phyloP scores from a whole-genome alignment of 2,888 invertebrate genomes.

The Philopedon plagiatum region DNA sequence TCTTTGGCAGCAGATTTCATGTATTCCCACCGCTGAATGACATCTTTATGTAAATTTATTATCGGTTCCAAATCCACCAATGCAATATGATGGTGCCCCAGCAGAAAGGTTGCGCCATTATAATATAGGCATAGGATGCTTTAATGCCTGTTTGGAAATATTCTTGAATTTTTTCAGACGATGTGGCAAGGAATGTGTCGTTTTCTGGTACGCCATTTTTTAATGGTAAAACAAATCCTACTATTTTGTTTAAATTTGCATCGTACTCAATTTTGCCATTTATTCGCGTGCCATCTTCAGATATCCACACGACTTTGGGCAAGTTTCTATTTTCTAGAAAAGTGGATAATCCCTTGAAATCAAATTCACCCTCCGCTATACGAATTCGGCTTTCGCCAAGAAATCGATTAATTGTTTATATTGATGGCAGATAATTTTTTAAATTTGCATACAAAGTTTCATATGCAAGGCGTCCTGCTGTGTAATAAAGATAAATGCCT shows the following conservation, averaged over 20 bases:
- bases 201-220: constrained; percentile 14
- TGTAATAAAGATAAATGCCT: no score
- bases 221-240: constrained; percentile 18
- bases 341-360: constrained; percentile 23
- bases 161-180: no score
- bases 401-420: not conserved
- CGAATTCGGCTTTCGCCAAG: no score
- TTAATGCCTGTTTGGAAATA: no score
- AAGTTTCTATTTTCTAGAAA: constrained; percentile 46
- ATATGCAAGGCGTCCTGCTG: no score
- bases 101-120: not conserved
- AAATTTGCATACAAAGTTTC: not conserved
- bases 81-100: not conserved
- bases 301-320: constrained; percentile 35
- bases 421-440: constrained; percentile 1
- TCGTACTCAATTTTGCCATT: constrained; percentile 33
- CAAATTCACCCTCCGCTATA: not conserved
- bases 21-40: constrained; percentile 5
- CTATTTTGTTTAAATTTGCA: constrained; percentile 13
- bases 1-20: not conserved
- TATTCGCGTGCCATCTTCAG: constrained; percentile 53
- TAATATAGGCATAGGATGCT: no score
- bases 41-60: constrained; percentile 21
- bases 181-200: not conserved
- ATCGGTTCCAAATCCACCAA: constrained; percentile 8